Base-by-base conservation (phyloP, 2,888 invertebrate species). In the Crematogaster levior region DNA sequence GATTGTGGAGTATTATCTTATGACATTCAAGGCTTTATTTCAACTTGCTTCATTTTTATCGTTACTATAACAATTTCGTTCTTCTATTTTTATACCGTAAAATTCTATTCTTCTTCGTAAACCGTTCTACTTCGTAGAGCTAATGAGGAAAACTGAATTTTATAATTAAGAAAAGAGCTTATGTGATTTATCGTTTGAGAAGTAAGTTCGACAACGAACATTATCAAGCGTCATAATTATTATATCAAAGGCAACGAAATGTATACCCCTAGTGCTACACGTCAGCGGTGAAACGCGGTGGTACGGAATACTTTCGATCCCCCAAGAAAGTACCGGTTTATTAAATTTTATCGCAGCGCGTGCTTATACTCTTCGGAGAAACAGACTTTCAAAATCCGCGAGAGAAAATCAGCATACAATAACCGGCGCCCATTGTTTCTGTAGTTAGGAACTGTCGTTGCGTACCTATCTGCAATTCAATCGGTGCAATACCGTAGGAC, bases 391-490 rank as follows among this genome's bases (percentile, higher is more conserved):
- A 84, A 87, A 89, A 90, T 85, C 66, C 90, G 84, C 85, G 84
- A 82, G 53, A 65, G 60, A 81, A 74, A 84, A 90, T 90, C 89
- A 90, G 90, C 89, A 90, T 90, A 90, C 89, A 90, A 90, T 90
- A 85, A 88, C 90, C 82, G 77, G 66, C 85, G 89, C 81, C 90
- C 88, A 90, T 90, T 90, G 89, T 90, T 87, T 85, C 86, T 81
- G 89, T 86, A 81, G 86, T 90, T 90, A 90, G 86, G 85, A 87
- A 85, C 86, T 87, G 87, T 85, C 82, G 83, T 60, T 82, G 83
- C 72, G 65, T 74, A 68, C 60, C 48, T 63, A 90, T 90, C 90
- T 90, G 89, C 89, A 90, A 90, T 90, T 90, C 89, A 90, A 90
- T 90, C 87, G 87, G 72, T 77, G 74, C 70, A 72, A 61, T 82